Evolutionary conservation across 2,113 vertebrate genomes (phyloP), one percentile per base, ranked within the genome.

Genomic region (Polyodon spathula): DNA sequence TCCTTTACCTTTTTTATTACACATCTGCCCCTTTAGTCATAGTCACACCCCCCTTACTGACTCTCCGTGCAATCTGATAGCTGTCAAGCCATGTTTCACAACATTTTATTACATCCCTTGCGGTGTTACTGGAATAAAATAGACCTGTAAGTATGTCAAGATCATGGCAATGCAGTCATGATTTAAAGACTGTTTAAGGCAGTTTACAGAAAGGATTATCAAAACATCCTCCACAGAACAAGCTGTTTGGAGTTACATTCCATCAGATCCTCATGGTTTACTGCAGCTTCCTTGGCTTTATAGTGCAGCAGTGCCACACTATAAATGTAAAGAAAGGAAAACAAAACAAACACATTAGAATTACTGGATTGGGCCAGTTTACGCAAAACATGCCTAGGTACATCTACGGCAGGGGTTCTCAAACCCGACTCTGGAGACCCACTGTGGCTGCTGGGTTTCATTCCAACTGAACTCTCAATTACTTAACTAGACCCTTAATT

Each of bases 351-450:
- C 70, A 71, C 67, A 78, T 61, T 64, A 67, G 61, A 65, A 61
- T 60, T 73, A 61, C 64, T 71, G 66, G 72, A 68, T 61, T 63
- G 65, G 67, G 62, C 76, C 73, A 74, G 72, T 72, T 80, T 78
- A 73, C 67, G 69, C 74, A 79, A 12, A 81, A 78, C 82, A 80
- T 77, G 84, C 80, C 74, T 63, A 68, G 70, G 76, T 72, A 78
- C 67, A 52, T 59, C 64, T 41, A 50, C 62, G 55, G 58, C 43
- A n/a, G n/a, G n/a, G n/a, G n/a, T n/a, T n/a, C n/a, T n/a, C n/a
- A n/a, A n/a, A n/a, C n/a, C n/a, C n/a, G n/a, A n/a, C n/a, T n/a
- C n/a, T n/a, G n/a, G n/a, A n/a, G n/a, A n/a, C n/a, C n/a, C n/a
- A n/a, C n/a, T n/a, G n/a, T n/a, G n/a, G n/a, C n/a, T n/a, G n/a